Evolutionary conservation across 2,797 vertebrate species (phyloP), one percentile per base, ranked within the genome.

Genomic region (Sebastes trivittatus): DNA sequence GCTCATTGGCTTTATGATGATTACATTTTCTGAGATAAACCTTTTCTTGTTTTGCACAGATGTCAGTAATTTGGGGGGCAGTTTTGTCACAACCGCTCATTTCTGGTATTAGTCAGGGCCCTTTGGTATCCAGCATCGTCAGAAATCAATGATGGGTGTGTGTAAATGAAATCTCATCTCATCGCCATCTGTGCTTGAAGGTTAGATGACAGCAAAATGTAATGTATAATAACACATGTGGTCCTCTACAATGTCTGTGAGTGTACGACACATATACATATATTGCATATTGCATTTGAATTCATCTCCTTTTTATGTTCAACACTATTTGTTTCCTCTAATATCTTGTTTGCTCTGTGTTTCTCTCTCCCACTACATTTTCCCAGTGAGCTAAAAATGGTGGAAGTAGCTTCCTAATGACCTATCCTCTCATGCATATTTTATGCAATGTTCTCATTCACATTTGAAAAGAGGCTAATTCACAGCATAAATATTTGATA

Each of bases 401-500:
- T 69, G 58, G 64, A 73, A 55, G 64, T 67, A 72, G 27, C 42
- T 82, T 85, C 72, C 58, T 88, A 90, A 91, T 87, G 84, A 92
- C 88, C 74, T 77, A 30, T 80, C 55, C 68, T 74, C 80, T 86
- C 78, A 83, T 94, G 84, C 80, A 94, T 94, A 85, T 91, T 94
- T 93, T 74, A 94, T 93, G 65, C 82, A 82, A 76, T 86, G 80
- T 86, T 89, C 91, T 92, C 89, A 83, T 92, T 93, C 89, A 87
- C 89, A 87, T 88, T 89, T 90, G 87, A 88, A 92, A 90, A 87
- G 80, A 84, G 72, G 88, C 91, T 93, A 94, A 94, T 93, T 94
- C 81, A 80, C 81, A 42, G 81, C 88, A 91, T 95, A 89, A 93
- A 95, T 95, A 93, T 94, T 94, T 94, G 72, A 94, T 94, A 66